Evolutionary conservation across 2,888 invertebrate species (phyloP), one percentile per base, ranked within the genome.

Genomic region (Ptychoptera contaminata): DNA sequence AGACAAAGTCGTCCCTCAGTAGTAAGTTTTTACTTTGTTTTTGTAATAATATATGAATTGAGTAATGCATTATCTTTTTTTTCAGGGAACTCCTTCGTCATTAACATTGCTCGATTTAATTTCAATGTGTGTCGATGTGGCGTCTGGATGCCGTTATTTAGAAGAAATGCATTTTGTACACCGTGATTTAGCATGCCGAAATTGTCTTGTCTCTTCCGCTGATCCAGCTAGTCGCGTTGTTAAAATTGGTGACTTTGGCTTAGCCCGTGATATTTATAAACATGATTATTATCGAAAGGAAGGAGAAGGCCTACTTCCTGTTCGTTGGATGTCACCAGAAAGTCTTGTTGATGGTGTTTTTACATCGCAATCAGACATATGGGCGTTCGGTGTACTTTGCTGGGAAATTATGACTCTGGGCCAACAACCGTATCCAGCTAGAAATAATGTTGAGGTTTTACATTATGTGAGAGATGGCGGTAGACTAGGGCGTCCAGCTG

Each of bases 311-410:
- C 67, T 94, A 39, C 64, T 97, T 42, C 97, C 96, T 2, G 92
- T 97, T 1, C 73, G 94, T 36, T 97, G 97, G 97, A 96, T 98
- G 94, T 83, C 94, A 0, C 96, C 96, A 2, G 98, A 98, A 66
- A 91, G 93, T 16, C 68, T 97, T 10, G 82, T 91, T 2, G 94
- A 96, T 60, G 94, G 96, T 0, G 84, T 96, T 1, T 98, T 96
- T 61, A 93, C 94, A 0, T 86, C 87, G 42, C 94, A 96, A 60
- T 91, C 92, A 0, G 97, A 97, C 63, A 93, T 96, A 5, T 96
- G 96, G 96, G 82, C 90, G 0, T 91, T 90, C 68, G 88, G 85
- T 0, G 85, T 97, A 0, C 69, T 97, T 3, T 77, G 94, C 59
- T 97, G 96, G 94, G 98, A 98, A 72, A 88, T 97, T 40, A 76